These are phyloP conservation scores for Lanistes nyassanus DNA, from an alignment of 1,140 invertebrate genomes.

Conservation along the genomic window DNA sequence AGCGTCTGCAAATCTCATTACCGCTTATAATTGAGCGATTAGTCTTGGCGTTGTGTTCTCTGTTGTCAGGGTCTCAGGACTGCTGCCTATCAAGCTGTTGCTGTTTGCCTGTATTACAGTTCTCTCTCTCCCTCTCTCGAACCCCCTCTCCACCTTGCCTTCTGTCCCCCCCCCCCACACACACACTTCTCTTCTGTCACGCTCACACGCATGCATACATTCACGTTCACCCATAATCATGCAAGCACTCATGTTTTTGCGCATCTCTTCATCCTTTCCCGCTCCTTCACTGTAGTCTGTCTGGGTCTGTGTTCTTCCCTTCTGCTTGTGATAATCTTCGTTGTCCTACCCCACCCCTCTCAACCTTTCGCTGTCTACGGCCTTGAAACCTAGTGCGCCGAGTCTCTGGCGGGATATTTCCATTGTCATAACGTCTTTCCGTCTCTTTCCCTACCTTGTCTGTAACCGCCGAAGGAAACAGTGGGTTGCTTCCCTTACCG, in stretches of 20 bases:
- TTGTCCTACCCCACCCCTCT: neutral
- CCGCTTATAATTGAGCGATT: too few species aligned
- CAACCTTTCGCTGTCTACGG: slow-evolving; percentile 17
- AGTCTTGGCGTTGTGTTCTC: too few species aligned
- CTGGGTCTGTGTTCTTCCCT: neutral
- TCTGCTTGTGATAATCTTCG: neutral
- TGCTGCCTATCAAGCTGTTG: too few species aligned
- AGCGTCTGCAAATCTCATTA: too few species aligned
- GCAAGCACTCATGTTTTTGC: neutral
- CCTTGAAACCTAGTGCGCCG: too few species aligned
- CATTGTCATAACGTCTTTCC: too few species aligned
- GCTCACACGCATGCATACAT: neutral
- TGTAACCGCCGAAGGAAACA: neutral
- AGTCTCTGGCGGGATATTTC: neutral
- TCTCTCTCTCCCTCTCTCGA: slow-evolving; percentile 7
- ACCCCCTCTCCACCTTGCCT: neutral
- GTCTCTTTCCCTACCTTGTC: neutral
- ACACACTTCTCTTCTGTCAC: neutral
- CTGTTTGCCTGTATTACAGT: too few species aligned
- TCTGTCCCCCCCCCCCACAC: neutral
- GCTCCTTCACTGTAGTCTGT: neutral
- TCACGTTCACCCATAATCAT: neutral
- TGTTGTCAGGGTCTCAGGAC: too few species aligned
- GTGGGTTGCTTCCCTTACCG: neutral
- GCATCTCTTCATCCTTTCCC: neutral